These are phyloP conservation scores for Pristionchus exspectatus DNA, from an alignment of 2,888 invertebrate genomes.

Conservation along the genomic window DNA sequence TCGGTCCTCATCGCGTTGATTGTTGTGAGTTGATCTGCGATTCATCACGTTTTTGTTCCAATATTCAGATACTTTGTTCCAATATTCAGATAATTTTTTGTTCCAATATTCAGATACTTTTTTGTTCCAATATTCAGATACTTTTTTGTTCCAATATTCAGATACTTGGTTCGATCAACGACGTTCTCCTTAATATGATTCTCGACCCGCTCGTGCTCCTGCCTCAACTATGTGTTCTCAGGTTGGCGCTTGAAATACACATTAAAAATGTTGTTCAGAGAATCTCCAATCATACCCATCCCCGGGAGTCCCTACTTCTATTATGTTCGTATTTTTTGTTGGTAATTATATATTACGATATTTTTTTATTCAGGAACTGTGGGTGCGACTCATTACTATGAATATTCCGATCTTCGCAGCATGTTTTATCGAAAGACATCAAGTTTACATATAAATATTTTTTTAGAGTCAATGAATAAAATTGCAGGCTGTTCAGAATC, in stretches of 20 bases:
- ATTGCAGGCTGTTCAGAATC: too few species aligned
- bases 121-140: too few species aligned
- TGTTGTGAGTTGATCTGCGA: neutral
- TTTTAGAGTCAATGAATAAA: too few species aligned
- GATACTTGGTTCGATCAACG: neutral
- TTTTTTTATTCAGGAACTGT: neutral
- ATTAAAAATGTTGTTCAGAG: neutral
- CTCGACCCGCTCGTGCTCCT: neutral
- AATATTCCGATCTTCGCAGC: neutral
- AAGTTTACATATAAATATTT: neutral
- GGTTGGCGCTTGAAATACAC: neutral
- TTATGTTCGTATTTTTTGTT: neutral
- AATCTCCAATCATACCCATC: neutral
- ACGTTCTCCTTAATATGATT: neutral
- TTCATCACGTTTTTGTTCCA: too few species aligned
- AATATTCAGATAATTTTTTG: too few species aligned
- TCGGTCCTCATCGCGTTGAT: neutral
- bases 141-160: too few species aligned
- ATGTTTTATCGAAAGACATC: neutral
- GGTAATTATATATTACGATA: neutral
- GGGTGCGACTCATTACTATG: neutral
- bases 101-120: too few species aligned
- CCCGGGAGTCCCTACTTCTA: neutral
- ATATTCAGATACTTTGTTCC: too few species aligned
- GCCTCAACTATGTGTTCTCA: neutral